Evolutionary conservation across 2,888 invertebrate species (phyloP).

Genomic region (Rhorus exstirpatorius): DNA sequence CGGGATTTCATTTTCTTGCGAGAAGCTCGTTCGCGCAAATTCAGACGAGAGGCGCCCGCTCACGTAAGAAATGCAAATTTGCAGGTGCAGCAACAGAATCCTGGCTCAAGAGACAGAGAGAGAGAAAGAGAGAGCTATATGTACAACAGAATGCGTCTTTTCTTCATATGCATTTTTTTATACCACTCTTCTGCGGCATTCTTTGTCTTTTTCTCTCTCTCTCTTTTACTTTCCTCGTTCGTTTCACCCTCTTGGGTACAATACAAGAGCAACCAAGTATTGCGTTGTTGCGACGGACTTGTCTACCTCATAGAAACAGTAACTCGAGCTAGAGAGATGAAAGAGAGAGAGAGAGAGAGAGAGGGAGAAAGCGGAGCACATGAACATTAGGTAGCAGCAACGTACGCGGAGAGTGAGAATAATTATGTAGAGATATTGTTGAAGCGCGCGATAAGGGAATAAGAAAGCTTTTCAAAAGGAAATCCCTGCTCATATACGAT

Average conservation of each 20-base stretch:
- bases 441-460: slow-evolving; percentile 31
- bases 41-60: slow-evolving; percentile 50
- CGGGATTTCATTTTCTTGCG: slow-evolving; percentile 71
- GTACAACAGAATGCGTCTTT: slow-evolving; percentile 2
- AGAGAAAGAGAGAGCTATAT: background rate
- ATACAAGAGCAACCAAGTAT: slow-evolving; percentile 29
- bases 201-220: background rate
- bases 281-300: slow-evolving; percentile 55
- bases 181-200: too few species aligned
- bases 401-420: slow-evolving; percentile 61
- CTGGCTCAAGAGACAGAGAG: slow-evolving; percentile 3
- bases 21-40: slow-evolving; percentile 69
- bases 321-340: slow-evolving; percentile 40
- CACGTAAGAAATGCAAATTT: slow-evolving; percentile 72
- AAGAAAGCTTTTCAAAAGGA: slow-evolving; percentile 25
- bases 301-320: slow-evolving; percentile 42
- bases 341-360: slow-evolving; percentile 40
- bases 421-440: slow-evolving; percentile 62
- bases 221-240: slow-evolving; percentile 4
- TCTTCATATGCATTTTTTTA: slow-evolving; percentile 16
- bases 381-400: slow-evolving; percentile 29
- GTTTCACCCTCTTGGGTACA: slow-evolving; percentile 30
- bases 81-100: slow-evolving; percentile 66
- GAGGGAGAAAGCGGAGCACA: slow-evolving; percentile 26
- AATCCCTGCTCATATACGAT: slow-evolving; percentile 64